Conservation (phyloP, 2,888 invertebrate species). For the Cinara cedri region DNA sequence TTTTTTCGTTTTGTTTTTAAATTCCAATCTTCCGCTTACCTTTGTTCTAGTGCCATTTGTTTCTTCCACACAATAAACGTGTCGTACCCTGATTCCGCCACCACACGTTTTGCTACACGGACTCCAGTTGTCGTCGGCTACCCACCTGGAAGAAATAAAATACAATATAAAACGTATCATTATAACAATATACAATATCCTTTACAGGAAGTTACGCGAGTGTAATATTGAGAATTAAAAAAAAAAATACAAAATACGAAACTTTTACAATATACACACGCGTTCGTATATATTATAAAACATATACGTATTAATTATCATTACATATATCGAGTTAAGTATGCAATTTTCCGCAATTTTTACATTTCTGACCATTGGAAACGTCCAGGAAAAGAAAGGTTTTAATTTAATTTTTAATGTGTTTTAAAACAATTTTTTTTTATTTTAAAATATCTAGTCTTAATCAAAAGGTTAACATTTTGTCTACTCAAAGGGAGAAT, state of each 20-base stretch:
- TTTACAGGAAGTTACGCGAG: neutral
- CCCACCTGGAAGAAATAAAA: slow-evolving; percentile 73
- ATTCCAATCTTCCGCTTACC: slow-evolving; percentile 66
- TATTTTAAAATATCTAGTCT: too few relatives aligned
- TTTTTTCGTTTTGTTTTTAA: slow-evolving; percentile 7
- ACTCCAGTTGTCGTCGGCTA: slow-evolving; percentile 87
- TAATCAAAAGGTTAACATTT: too few relatives aligned
- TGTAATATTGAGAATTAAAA: slow-evolving; percentile 7
- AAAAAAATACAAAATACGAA: neutral
- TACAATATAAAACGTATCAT: neutral
- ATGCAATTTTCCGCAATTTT: too few relatives aligned
- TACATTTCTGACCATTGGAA: too few relatives aligned
- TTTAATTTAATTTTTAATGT: too few relatives aligned
- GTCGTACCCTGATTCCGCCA: slow-evolving; percentile 79
- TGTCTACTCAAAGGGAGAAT: too few relatives aligned
- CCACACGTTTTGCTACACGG: slow-evolving; percentile 86
- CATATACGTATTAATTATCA: too few relatives aligned
- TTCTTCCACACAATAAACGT: slow-evolving; percentile 84
- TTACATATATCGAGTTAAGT: too few relatives aligned
- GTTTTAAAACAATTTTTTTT: too few relatives aligned
- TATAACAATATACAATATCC: slow-evolving; percentile 22
- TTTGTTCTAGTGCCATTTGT: slow-evolving; percentile 79
- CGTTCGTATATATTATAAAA: too few relatives aligned
- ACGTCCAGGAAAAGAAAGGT: too few relatives aligned
- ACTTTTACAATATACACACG: neutral